These are phyloP conservation scores for Paramormyrops hopkinsi DNA, from an alignment of 2,797 vertebrate genomes.

Conservation along the genomic window DNA sequence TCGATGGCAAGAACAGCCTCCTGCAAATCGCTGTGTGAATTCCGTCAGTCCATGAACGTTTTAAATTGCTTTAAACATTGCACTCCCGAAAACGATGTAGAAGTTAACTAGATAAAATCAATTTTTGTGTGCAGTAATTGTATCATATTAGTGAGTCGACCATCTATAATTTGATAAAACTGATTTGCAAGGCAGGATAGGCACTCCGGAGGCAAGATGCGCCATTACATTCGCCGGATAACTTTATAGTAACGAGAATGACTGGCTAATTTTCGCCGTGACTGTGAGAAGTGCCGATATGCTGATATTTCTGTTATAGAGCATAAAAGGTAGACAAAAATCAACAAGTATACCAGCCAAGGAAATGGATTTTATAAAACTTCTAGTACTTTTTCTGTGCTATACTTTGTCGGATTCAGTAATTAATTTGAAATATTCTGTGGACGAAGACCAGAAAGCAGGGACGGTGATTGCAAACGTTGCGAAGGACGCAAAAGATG, in stretches of 20 bases:
- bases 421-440: conserved; percentile 91
- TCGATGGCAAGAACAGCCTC: not conserved
- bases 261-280: not conserved
- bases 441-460: conserved; percentile 95
- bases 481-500: conserved; percentile 86
- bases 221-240: not conserved
- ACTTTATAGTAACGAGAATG: not conserved
- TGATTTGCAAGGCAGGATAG: not conserved
- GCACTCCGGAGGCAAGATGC: not conserved
- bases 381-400: conserved; percentile 65
- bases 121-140: not conserved
- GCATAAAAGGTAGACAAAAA: conserved; percentile 44
- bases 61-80: not conserved
- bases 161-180: not conserved
- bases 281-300: not conserved
- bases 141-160: not conserved
- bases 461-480: conserved; percentile 95
- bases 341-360: conserved; percentile 65
- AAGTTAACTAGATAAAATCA: not conserved
- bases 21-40: not conserved
- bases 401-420: conserved; percentile 80
- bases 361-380: conserved; percentile 80
- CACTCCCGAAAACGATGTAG: not conserved
- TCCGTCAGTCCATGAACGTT: not conserved
- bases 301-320: conserved; percentile 11